Base-by-base conservation (phyloP, 37 sponge, comb jelly and placozoan genomes). In the Beroe forskalii region DNA sequence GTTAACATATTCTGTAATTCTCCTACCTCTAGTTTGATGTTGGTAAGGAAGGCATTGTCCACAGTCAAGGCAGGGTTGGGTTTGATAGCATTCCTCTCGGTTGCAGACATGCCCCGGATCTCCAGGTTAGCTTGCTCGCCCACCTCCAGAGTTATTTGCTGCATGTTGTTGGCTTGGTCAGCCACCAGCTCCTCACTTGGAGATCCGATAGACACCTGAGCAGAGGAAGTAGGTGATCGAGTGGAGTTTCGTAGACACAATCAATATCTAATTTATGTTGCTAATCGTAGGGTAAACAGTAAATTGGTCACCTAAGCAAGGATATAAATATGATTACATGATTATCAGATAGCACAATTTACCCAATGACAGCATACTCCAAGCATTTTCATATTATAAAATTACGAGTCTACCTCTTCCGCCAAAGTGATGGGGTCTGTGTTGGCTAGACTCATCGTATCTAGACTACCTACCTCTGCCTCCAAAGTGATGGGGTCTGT, bases 21-120 rank as follows among this genome's bases (percentile, higher is more conserved):
- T n/a, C n/a, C n/a, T 20, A 80, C 86, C 86, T 80, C 86, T 12
- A 80, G 86, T 80, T 80, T 80, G 43, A 80, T 80, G 55, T 37
- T 80, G 0, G 38, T 80, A 4, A 80, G 55, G 86, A 80, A 80
- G 28, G 86, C 86, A 43, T 80, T 44, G 86, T 43, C 86, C 25
- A 33, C 55, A 1, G 35, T 8, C 40, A 80, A 31, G 28, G 55
- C 44, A 4, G 40, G 55, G 30, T 80, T 48, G 3, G 86, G 55
- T 38, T 38, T 41, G 30, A 80, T 41, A 1, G 55, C 25, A 80
- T 80, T 80, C 4, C 12, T 40, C 27, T 80, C 86, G 3, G 86
- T 80, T 4, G 86, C 86, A n/a, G 86, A 41, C 17, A 37, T 80
- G 1, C 86, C 86, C 43, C 86, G 24, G 86, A 80, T 80, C 24